Base-by-base conservation (phyloP, 1,140 invertebrate genomes). In the Antheraea mylitta region DNA sequence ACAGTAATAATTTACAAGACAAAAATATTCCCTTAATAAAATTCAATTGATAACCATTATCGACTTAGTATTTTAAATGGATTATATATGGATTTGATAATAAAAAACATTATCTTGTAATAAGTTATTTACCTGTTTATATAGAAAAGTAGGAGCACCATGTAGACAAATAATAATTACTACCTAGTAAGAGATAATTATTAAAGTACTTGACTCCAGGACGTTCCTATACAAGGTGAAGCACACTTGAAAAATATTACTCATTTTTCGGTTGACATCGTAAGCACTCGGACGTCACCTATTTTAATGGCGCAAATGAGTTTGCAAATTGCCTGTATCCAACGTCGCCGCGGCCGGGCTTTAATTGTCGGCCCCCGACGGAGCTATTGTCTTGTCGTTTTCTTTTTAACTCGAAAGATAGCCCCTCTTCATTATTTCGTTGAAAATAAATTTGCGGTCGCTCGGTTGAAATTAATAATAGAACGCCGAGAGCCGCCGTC, bases 261-360 rank as follows among this genome's bases (percentile, higher is more conserved):
- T 60, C 66, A 48, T 64, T 64, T 58, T 68, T 64, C 60, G 61
- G 67, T 19, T 63, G 67, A 68, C 60, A 61, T 45, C 67, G 64
- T 45, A 64, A 53, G 22, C 58, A 59, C 64, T 69, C 65, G 67
- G 64, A 60, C 65, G 63, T 19, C 69, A 73, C 74, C 71, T 76
- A 73, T 76, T 30, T 30, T 73, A 76, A 76, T 76, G 66, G 71
- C 71, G 60, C 71, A 76, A 76, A 76, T 76, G 74, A 73, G 71
- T 76, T 76, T 76, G 74, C 64, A 65, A 65, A 65, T 65, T 65
- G 64, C 64, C 64, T 19, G 45, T 53, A 53, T 53, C 45, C 45
- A 18, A 37, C 61, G 61, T 18, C 38, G 37, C 37, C 7, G 62
- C 38, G n/a, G 37, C 38, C 45, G 37, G 38, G 37, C 9, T 65